These are phyloP conservation scores for Dromaius novaehollandiae DNA, from an alignment of 2,113 vertebrate genomes.

Conservation along the genomic window DNA sequence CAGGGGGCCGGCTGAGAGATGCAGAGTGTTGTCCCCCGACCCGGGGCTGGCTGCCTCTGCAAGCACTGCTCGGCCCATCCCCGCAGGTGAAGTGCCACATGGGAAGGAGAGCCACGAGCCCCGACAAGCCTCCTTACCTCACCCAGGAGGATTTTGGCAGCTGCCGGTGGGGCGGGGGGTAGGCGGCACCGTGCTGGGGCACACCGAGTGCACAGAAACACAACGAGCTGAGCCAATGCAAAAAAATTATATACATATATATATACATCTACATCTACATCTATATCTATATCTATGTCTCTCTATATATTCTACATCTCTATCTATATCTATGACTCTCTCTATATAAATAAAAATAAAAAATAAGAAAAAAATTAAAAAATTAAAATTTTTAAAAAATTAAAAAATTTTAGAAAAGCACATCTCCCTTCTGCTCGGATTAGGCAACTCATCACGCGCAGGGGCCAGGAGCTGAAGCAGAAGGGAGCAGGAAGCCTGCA, in stretches of 20 bases:
- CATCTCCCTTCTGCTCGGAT: neutral
- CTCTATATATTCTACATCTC: no score
- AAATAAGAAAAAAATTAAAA: neutral
- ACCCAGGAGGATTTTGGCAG: neutral
- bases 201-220: neutral
- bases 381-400: no score
- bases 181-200: neutral
- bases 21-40: no score
- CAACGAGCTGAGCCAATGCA: neutral
- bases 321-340: no score
- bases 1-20: no score
- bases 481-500: neutral
- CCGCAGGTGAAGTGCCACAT: neutral
- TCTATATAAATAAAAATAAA: no score
- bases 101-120: neutral
- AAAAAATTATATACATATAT: no score
- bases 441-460: neutral
- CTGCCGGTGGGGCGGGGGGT: no score
- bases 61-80: no score
- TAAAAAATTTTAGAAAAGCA: neutral
- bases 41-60: no score
- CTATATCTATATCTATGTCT: no score
- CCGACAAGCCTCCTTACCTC: neutral
- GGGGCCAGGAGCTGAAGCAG: neutral
- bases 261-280: no score